These are phyloP conservation scores for Chlamydotis undulata DNA, from an alignment of 2,113 vertebrate species.

Conservation along the genomic window DNA sequence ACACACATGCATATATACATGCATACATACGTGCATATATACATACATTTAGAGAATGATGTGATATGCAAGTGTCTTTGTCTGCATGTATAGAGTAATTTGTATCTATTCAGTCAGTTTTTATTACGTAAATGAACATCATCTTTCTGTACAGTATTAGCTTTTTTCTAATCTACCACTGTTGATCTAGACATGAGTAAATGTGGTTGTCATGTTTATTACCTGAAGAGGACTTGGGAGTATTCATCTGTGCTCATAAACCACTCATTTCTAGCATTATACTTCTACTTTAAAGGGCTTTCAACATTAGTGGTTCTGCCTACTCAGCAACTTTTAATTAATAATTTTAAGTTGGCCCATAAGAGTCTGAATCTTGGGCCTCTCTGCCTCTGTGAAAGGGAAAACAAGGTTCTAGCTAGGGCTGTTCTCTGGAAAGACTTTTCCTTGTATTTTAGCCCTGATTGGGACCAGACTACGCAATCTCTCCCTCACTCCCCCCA, in stretches of 20 bases:
- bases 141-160: background rate
- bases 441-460: background rate
- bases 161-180: background rate
- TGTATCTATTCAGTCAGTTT: background rate
- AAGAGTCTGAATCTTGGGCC: background rate
- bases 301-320: background rate
- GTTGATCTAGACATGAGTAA: background rate
- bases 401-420: background rate
- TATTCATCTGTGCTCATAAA: accelerated
- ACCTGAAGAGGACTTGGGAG: background rate
- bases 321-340: background rate
- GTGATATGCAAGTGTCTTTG: background rate
- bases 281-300: background rate
- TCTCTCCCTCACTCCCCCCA: too few relatives aligned
- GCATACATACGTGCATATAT: background rate
- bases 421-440: background rate
- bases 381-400: background rate
- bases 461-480: too few relatives aligned
- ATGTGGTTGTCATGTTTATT: background rate
- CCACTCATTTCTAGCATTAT: background rate
- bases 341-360: background rate
- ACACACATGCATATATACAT: accelerated
- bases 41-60: background rate
- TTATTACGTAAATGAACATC: background rate
- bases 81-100: background rate